Evolutionary conservation across 2,797 vertebrate genomes (phyloP).

Genomic region (Pangasius djambal): DNA sequence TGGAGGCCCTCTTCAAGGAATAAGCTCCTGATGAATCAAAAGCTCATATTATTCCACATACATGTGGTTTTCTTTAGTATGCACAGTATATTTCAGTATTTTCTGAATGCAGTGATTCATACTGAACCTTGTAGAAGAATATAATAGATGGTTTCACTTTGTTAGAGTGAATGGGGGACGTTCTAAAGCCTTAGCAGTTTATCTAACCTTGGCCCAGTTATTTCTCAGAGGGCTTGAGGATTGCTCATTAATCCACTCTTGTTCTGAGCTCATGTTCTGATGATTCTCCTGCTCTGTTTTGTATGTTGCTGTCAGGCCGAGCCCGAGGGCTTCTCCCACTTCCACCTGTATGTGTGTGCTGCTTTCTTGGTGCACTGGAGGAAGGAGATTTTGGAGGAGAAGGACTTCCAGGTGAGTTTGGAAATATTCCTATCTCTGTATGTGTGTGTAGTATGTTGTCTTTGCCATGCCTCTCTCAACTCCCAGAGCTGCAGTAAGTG

Average conservation of each 20-base stretch:
- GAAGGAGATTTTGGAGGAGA: conserved; percentile 93
- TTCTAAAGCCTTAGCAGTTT: conserved; percentile 35
- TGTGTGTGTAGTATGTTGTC: conserved; percentile 24
- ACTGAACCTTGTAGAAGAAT: not conserved
- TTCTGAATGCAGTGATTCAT: not conserved
- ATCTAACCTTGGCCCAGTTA: conserved; percentile 52
- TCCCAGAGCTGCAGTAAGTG: conserved; percentile 53
- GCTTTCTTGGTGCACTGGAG: conserved; percentile 95
- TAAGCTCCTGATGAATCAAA: not conserved
- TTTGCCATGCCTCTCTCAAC: conserved; percentile 32
- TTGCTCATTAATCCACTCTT: conserved; percentile 33
- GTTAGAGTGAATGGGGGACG: not conserved
- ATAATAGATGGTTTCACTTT: not conserved
- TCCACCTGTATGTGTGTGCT: conserved; percentile 97
- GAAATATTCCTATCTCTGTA: not conserved
- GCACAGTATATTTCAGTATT: not conserved
- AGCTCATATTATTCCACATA: too few species aligned
- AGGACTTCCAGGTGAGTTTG: conserved; percentile 91
- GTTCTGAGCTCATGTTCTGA: not conserved
- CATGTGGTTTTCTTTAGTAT: not conserved
- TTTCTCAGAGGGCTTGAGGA: conserved; percentile 15
- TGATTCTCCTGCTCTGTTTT: conserved; percentile 42
- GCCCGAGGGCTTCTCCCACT: conserved; percentile 97
- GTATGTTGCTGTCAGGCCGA: conserved; percentile 80
- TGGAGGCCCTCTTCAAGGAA: not conserved